Evolutionary conservation across 2,888 invertebrate species (phyloP), one percentile per base, ranked within the genome.

Genomic region (Diplolepis rosae): DNA sequence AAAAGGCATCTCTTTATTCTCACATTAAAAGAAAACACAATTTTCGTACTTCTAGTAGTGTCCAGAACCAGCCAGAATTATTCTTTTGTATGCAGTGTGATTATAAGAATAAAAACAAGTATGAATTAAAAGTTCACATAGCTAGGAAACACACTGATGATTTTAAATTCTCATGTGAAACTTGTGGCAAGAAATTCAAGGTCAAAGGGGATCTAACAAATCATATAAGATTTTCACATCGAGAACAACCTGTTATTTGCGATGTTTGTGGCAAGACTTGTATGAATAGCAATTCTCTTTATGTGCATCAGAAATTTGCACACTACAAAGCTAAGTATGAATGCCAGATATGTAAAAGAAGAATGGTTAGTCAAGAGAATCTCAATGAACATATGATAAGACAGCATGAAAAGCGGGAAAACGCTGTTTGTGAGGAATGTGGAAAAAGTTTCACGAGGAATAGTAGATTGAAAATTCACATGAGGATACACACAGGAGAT

Each of bases 291-390:
- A 87, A 87, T 35, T 86, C 86, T 0, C 71, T 87, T 5, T 87
- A 87, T 67, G 86, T 88, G 2, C 88, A 88, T 69, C 87, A 87
- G 71, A 87, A 87, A 66, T 87, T 87, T 32, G 87, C 87, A 1
- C 87, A 87, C 28, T 89, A 87, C 76, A 88, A 88, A 65, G 86
- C 88, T 0, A 85, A 88, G 68, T 88, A 82, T 71, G 88, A 89
- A 73, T 89, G 88, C 35, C 82, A 83, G 27, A 74, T 88, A 1
- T 89, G 88, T 66, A 88, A 88, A 45, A 71, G 88, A 18, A 79
- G 89, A 1, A 86, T 89, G 83, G 90, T 90, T 18, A 89, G 86
- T 2, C 90, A 90, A 52, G 89, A 89, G 67, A 90, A 90, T 45
- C 84, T 90, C 9, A 88, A 89, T 69, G 88, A 88, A 65, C 88